Base-by-base conservation (phyloP, 2,888 invertebrate genomes). In the Scelioninae gen. 1 region DNA sequence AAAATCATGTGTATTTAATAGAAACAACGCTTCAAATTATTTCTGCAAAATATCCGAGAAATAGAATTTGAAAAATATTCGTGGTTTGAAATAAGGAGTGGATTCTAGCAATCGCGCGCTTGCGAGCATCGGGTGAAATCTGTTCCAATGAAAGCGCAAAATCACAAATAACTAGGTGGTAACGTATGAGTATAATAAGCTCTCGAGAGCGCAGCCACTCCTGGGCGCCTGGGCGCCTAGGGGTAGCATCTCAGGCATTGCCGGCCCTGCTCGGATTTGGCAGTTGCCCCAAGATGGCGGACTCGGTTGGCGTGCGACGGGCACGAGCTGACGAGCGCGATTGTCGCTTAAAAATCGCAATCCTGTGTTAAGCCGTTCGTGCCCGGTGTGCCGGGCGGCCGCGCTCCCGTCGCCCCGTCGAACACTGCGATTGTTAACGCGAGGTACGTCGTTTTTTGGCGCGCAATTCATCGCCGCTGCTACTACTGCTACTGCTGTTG, bases 271-370 rank as follows among this genome's bases (percentile, higher is more conserved):
- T 58, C 62, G 68, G 80, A 78, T 80, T 82, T 89, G 90, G 89
- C 91, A 91, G 90, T 91, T 89, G 89, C 88, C 88, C 90, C 91
- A 92, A 92, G 91, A 92, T 92, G 92, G 92, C 91, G 92, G 90
- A 90, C 89, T 87, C 90, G 91, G 88, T 88, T 91, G 89, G 90
- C 90, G 90, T 90, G 91, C 90, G 89, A 89, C 88, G 89, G 89
- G 88, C 88, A 88, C 89, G 87, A 86, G 88, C 89, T 87, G 90
- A 89, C 88, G 90, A 89, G 90, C 88, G 89, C 87, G 88, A 89
- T 87, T 88, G 86, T 85, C 88, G 87, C 85, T 88, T 88, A 85
- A 89, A 77, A 68, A 88, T 87, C 86, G 85, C 71, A 85, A 87
- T 90, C 87, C 86, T 89, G 89, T 90, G 89, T 90, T 90, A 89